Percentiles rank a stretch among this genome's conserved stretches.
Conservation (phyloP, 2,113 vertebrate species). For the Hippocampus mohnikei region DNA sequence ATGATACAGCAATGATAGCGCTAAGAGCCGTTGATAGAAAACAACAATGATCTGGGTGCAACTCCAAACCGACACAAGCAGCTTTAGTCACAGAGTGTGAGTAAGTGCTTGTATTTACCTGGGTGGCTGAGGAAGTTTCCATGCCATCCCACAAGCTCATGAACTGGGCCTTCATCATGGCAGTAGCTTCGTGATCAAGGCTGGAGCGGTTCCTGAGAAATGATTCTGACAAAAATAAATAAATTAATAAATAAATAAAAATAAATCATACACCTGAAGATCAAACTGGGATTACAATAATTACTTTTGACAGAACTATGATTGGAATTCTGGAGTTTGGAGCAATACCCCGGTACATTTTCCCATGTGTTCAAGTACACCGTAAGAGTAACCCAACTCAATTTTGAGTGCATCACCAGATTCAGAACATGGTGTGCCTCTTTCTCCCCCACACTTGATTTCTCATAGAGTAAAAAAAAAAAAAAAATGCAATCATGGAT, state of each 20-base stretch:
- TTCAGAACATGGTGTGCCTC: background rate
- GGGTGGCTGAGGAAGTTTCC: slow-evolving; percentile 66
- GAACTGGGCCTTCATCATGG: slow-evolving; percentile 85
- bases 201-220: slow-evolving; percentile 78
- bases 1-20: background rate
- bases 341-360: background rate
- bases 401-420: background rate
- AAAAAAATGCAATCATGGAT: background rate
- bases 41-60: background rate
- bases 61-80: background rate
- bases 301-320: background rate
- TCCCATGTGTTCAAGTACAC: background rate
- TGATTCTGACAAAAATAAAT: slow-evolving; percentile 66
- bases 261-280: background rate
- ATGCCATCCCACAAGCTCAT: slow-evolving; percentile 83
- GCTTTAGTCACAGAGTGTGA: background rate
- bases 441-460: background rate
- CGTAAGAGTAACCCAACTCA: background rate
- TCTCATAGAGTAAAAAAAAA: background rate
- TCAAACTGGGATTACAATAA: background rate
- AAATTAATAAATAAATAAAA: no score
- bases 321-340: background rate
- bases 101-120: slow-evolving; percentile 54
- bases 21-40: background rate
- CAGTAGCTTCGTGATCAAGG: slow-evolving; percentile 78